These are phyloP conservation scores for Athalia cordata DNA, from an alignment of 2,888 invertebrate genomes.

Conservation along the genomic window DNA sequence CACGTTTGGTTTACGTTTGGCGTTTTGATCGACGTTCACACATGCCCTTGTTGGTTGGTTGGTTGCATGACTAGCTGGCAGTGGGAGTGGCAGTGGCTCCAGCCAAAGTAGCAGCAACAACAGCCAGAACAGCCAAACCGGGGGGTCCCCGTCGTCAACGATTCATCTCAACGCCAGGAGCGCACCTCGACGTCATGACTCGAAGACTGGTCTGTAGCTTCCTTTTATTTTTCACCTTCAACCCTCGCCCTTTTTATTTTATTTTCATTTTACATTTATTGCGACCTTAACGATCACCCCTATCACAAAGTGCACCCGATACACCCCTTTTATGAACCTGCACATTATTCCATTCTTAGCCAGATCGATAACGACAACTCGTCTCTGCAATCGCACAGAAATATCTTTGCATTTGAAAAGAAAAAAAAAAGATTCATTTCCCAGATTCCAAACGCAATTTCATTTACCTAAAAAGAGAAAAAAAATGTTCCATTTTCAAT, in stretches of 20 bases:
- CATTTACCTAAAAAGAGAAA: no score
- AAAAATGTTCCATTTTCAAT: no score
- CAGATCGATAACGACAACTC: no score
- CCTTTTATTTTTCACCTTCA: constrained; percentile 42
- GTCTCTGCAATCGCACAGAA: no score
- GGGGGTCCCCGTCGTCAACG: constrained; percentile 61
- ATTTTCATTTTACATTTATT: constrained; percentile 48
- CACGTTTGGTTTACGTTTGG: constrained; percentile 44
- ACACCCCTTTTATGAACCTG: not conserved
- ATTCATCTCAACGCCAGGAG: constrained; percentile 52
- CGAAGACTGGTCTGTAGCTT: constrained; percentile 70
- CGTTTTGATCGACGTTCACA: constrained; percentile 56
- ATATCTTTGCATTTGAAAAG: no score
- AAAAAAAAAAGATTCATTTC: no score
- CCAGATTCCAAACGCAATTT: no score
- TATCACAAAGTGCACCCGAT: not conserved
- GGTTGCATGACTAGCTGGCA: constrained; percentile 71
- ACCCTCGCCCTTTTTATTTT: not conserved
- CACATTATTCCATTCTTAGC: no score
- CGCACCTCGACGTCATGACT: constrained; percentile 62
- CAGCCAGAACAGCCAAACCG: constrained; percentile 71
- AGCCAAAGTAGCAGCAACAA: constrained; percentile 68
- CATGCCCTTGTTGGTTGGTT: constrained; percentile 66
- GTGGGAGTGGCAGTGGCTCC: constrained; percentile 62
- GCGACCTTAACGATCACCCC: no score